Base-by-base conservation (phyloP, 2,797 vertebrate genomes). In the Gymnocypris eckloni region DNA sequence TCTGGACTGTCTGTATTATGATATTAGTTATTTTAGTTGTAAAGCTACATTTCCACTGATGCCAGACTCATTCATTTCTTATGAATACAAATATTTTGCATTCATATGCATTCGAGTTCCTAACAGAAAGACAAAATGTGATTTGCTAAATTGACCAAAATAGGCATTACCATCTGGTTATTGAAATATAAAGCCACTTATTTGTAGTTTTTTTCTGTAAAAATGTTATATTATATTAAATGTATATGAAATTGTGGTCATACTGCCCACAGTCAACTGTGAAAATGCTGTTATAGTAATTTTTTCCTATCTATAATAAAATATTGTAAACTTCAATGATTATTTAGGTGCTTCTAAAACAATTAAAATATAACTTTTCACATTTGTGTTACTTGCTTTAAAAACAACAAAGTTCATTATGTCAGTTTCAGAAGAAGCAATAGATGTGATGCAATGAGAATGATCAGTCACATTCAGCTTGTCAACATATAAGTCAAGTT, bases 401-500 rank as follows among this genome's bases (percentile, higher is more conserved):
- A 81, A 50, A 50, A 28, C 25, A 50, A 66, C 13, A 18, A 25
- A n/a, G 56, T 43, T 28, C 4, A 16, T 33, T 43, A 22, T 50
- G 54, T 61, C n/a, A 33, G n/a, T 64, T 64, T 76, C 25, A 66
- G 71, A 39, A 76, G 28, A 52, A 73, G 70, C 56, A 66, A 1
- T 28, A 61, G 5, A 12, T 1, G 8, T 39, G 56, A 39, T 66
- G 8, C 41, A 83, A 15, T 64, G 45, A 54, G 45, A 56, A 70
- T 28, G 39, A 41, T 45, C 2, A 50, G 33, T 10, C 20, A 66
- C 28, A 39, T 67, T 20, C 13, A 66, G 25, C 9, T 22, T 33
- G 18, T 50, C 43, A 80, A 66, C 72, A 66, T 67, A 8, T n/a
- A 33, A 72, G 82, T 66, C 33, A 67, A 64, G 25, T 83, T 85